These are phyloP conservation scores for Deroptyus accipitrinus DNA, from an alignment of 2,113 vertebrate species.

Conservation along the genomic window DNA sequence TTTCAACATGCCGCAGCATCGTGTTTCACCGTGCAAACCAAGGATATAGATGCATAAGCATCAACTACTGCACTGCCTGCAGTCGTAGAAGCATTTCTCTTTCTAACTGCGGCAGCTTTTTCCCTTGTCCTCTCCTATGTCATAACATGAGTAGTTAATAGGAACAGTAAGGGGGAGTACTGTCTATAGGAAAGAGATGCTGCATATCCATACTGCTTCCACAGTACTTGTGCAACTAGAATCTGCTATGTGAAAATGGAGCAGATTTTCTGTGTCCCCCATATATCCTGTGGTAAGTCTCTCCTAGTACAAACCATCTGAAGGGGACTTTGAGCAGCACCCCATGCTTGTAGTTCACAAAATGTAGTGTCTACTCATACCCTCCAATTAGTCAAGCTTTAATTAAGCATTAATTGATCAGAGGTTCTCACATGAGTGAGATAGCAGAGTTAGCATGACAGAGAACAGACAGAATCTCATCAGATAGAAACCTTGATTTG, in stretches of 20 bases:
- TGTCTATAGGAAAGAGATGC: neutral
- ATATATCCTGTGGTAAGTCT: accelerated
- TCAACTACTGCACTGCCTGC: accelerated
- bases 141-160: neutral
- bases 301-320: neutral
- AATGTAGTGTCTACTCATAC: neutral
- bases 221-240: neutral
- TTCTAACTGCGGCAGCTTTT: neutral
- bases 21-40: neutral
- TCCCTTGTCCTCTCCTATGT: neutral
- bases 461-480: neutral
- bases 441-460: neutral
- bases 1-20: neutral
- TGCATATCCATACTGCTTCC: neutral
- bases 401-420: neutral
- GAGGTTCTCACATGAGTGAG: neutral
- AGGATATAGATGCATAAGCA: neutral
- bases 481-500: neutral
- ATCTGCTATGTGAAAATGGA: neutral
- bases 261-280: neutral
- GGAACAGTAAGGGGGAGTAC: neutral
- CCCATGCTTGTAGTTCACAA: neutral
- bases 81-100: accelerated
- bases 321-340: neutral
- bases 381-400: neutral